Evolutionary conservation across 2,888 invertebrate species (phyloP), one percentile per base, ranked within the genome.

Genomic region (Macropis europaea): DNA sequence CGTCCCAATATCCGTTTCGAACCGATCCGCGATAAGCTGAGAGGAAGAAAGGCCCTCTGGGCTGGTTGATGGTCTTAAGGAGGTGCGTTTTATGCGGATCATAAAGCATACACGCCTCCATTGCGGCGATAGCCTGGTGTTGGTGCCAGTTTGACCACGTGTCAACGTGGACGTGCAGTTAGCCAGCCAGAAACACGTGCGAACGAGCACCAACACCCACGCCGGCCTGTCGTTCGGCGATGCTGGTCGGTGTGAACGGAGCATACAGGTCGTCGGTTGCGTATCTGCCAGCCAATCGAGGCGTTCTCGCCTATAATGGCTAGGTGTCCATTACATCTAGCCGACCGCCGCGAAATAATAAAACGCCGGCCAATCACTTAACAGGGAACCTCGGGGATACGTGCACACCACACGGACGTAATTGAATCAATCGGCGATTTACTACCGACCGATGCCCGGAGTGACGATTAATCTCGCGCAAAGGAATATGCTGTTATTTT

Each of bases 41-140:
- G n/a, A n/a, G n/a, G n/a, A n/a, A n/a, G n/a, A n/a, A n/a, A n/a
- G n/a, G n/a, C n/a, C n/a, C n/a, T n/a, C n/a, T n/a, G n/a, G n/a
- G n/a, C n/a, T n/a, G n/a, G 73, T 69, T 56, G 75, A 81, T 82
- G 81, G 66, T 66, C 57, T 30, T 70, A 80, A 82, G 77, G 72
- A 84, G 81, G 53, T 64, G 57, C 48, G 67, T 63, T 77, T 77
- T 77, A 70, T 77, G 81, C 83, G 57, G 75, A 42, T 76, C 80
- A 78, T 83, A 84, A 84, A 84, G 76, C 83, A 77, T 76, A 77
- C 76, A 72, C 77, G 79, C 79, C 84, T 82, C 76, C 82, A 66
- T 77, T 57, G 79, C 60, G 59, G 50, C 34, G 60, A 61, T 68
- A 69, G 22, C 26, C n/a, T 17, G 13, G 59, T 45, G 40, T 48